Conservation (phyloP, 2,113 vertebrate genomes). For the Geococcyx californianus region DNA sequence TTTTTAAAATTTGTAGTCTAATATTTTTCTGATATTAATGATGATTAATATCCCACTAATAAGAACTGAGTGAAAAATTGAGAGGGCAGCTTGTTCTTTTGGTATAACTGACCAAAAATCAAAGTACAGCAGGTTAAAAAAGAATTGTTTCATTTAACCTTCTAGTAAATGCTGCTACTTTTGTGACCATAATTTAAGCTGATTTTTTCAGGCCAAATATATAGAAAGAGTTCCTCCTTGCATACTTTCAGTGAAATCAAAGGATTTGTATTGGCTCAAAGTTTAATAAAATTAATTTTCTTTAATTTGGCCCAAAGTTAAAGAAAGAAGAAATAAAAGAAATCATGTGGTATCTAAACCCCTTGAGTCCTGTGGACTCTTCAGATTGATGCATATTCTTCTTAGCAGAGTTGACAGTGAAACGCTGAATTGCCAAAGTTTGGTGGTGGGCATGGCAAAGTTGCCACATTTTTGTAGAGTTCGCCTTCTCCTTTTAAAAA, state of each 20-base stretch:
- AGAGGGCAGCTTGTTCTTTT: not conserved
- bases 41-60: not conserved
- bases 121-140: not conserved
- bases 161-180: not conserved
- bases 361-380: not conserved
- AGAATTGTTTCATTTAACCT: conserved; percentile 16
- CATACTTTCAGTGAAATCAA: not conserved
- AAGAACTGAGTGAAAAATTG: not conserved
- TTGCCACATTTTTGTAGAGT: not conserved
- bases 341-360: not conserved
- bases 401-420: not conserved
- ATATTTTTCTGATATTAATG: not conserved
- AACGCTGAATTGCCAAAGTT: not conserved
- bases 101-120: conserved; percentile 6
- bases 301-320: not conserved
- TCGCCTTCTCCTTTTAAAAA: not conserved
- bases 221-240: not conserved
- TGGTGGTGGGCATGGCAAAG: not conserved
- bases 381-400: not conserved
- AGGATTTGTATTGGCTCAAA: not conserved
- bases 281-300: too few species aligned
- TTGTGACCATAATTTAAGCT: not conserved
- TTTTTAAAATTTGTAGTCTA: accelerated
- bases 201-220: conserved; percentile 46
- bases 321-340: not conserved